These are phyloP conservation scores for Australoheros facetus DNA, from an alignment of 2,797 vertebrate genomes.

Conservation along the genomic window DNA sequence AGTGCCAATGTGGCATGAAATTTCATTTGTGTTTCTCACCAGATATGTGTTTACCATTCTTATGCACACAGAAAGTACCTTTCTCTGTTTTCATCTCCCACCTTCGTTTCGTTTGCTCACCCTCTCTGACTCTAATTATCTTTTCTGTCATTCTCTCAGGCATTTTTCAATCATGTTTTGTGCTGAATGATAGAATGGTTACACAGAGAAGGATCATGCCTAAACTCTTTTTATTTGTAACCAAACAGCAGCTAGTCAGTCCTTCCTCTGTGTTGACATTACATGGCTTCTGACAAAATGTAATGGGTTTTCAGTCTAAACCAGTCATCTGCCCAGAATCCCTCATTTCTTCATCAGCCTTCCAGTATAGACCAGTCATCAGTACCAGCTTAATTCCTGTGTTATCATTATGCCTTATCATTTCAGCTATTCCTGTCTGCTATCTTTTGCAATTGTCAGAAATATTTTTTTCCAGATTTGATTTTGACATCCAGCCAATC, in stretches of 20 bases:
- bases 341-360: neutral
- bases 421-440: conserved; percentile 3
- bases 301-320: conserved; percentile 3
- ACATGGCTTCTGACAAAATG: conserved; percentile 4
- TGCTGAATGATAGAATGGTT: neutral
- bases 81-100: neutral
- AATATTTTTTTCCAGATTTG: neutral
- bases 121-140: neutral
- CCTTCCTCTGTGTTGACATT: neutral
- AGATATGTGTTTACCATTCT: neutral
- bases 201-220: neutral
- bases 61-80: neutral
- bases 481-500: neutral
- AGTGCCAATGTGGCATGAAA: neutral
- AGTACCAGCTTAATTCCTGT: neutral
- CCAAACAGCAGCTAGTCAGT: neutral
- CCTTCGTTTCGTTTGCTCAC: neutral
- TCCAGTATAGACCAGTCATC: neutral
- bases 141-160: neutral
- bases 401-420: conserved; percentile 1
- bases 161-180: neutral
- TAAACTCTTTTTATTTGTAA: neutral
- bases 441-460: neutral
- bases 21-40: neutral
- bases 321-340: conserved; percentile 4